phyloP scores from a whole-genome alignment of 2,113 vertebrate species.

The Dasypus novemcinctus region DNA sequence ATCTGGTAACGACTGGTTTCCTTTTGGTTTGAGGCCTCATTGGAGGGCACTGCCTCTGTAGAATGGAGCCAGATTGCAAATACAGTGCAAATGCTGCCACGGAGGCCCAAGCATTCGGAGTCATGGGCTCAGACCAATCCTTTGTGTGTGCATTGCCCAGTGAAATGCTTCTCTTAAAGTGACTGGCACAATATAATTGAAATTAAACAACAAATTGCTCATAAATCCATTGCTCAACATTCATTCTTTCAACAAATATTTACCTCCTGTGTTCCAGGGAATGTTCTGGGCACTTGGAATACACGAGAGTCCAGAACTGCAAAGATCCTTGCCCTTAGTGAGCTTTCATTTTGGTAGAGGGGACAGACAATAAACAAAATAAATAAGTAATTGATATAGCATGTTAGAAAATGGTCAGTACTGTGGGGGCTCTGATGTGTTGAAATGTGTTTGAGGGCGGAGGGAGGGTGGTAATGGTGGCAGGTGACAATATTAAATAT shows the following conservation, averaged over 20 bases:
- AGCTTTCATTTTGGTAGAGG: not conserved
- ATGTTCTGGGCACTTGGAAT: not conserved
- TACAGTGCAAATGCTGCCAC: fast-evolving
- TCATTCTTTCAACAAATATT: no score
- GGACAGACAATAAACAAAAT: not conserved
- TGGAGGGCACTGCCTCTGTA: not conserved
- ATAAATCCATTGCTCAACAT: not conserved
- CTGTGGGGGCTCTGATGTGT: not conserved
- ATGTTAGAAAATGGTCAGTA: not conserved
- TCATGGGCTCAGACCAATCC: fast-evolving
- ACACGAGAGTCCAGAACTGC: not conserved
- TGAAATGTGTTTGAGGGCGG: not conserved
- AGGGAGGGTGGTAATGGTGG: not conserved
- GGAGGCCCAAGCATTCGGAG: not conserved
- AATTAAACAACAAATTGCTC: not conserved
- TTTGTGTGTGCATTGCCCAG: not conserved
- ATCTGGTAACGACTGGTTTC: not conserved
- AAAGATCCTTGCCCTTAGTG: not conserved
- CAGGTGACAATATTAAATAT: not conserved
- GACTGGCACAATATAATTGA: not conserved
- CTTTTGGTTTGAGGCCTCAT: not conserved
- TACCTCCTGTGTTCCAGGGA: not conserved
- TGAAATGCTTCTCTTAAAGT: not conserved
- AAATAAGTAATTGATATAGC: no score
- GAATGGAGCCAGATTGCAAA: not conserved